Conservation (phyloP, 2,113 vertebrate genomes). For the Lepus europaeus region DNA sequence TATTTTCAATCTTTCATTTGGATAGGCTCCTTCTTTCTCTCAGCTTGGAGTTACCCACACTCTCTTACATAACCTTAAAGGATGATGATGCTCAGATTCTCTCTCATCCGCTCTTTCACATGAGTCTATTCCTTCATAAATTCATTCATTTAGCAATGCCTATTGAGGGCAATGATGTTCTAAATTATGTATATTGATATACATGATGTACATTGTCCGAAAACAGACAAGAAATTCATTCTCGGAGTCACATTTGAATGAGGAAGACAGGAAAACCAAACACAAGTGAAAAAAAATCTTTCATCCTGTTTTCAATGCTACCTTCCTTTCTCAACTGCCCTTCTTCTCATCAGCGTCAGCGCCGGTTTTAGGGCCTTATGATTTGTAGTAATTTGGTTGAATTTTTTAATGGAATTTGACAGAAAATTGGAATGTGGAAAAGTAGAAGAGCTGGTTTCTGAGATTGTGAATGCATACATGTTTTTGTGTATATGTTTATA, state of each 20-base stretch:
- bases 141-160: not conserved
- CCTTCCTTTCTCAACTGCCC: not conserved
- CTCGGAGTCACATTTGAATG: not conserved
- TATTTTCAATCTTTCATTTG: not conserved
- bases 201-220: not conserved
- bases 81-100: not conserved
- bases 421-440: not conserved
- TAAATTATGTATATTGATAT: not conserved
- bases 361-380: not conserved
- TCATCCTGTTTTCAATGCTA: not conserved
- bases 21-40: not conserved
- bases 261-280: not conserved
- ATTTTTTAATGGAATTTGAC: not conserved
- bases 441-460: not conserved
- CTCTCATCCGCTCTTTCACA: not conserved
- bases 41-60: not conserved
- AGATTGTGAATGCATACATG: not conserved
- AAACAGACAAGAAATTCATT: conserved; percentile 31
- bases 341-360: not conserved
- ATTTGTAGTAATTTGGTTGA: not conserved
- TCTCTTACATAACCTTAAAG: not conserved
- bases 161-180: not conserved
- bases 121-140: not conserved
- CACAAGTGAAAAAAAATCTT: not conserved
- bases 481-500: not conserved